Base-by-base conservation (phyloP, 2,888 invertebrate genomes). In the Leptinotarsa tumamoca region DNA sequence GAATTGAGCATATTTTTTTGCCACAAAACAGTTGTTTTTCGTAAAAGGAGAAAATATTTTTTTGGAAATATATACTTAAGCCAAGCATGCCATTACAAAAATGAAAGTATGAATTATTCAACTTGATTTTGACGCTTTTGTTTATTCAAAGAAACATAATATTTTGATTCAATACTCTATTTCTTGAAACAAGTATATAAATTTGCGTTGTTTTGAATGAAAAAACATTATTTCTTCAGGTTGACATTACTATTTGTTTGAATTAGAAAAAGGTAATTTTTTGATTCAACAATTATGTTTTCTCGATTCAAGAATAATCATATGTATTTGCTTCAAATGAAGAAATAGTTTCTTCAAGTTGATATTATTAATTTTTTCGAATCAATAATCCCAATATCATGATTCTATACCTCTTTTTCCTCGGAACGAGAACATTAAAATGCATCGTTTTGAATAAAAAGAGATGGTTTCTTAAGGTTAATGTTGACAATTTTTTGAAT, bases 71-170 rank as follows among this genome's bases (percentile, higher is more conserved):
- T 52, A 52, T 52, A 52, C 52, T 52, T n/a, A 51, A 51, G 51
- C 51, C 17, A 54, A 54, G 54, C 54, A 54, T 54, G 54, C 10
- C 54, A 54, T 18, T 0, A 18, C 17, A 54, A 54, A 18, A 18
- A 7, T 18, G 18, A 54, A 54, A 54, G 54, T n/a, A 54, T 54
- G n/a, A 54, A 54, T 71, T 63, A 27, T 58, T 58, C 49, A 71
- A 71, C 63, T 71, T 71, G 18, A 54, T 54, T 18, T 18, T 54
- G 33, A 58, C 27, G 33, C 56, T 58, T 58, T 58, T 23, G 33
- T n/a, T 54, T 21, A 51, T 14, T 18, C 68, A 50, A 68, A 49
- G 50, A 68, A 49, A 68, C 52, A 54, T 54, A n/a, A 54, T n/a
- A 54, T 54, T 54, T 54, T 54, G n/a, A 54, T 54, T 54, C 52